Conservation (phyloP, 2,888 invertebrate genomes). For the Acanthoscelides obtectus region DNA sequence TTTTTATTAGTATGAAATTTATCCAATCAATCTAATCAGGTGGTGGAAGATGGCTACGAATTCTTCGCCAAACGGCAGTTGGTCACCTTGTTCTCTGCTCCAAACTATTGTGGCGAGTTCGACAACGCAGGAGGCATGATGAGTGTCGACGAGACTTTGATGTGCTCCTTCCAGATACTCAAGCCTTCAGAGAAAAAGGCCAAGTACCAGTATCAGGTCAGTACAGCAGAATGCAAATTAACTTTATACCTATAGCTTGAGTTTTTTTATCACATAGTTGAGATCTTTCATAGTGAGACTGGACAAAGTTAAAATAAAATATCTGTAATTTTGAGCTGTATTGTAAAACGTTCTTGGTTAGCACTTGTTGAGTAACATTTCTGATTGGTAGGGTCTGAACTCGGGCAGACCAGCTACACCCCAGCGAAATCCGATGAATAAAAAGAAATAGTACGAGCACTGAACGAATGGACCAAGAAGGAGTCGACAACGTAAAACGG, state of each 20-base stretch:
- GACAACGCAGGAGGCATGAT: slow-evolving; percentile 99
- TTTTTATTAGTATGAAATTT: too few relatives aligned
- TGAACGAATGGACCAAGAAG: slow-evolving; percentile 7
- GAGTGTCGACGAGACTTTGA: slow-evolving; percentile 97
- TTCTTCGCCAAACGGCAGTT: slow-evolving; percentile 98
- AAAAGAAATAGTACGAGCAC: slow-evolving; percentile 56
- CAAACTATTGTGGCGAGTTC: slow-evolving; percentile 97
- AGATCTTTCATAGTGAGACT: too few relatives aligned
- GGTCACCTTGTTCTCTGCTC: slow-evolving; percentile 97
- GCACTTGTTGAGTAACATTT: too few relatives aligned
- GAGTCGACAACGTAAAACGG: neutral
- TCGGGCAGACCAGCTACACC: slow-evolving; percentile 82
- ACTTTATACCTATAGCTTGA: too few relatives aligned
- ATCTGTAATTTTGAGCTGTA: too few relatives aligned
- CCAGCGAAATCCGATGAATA: slow-evolving; percentile 64
- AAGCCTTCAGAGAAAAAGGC: slow-evolving; percentile 99
- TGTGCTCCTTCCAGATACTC: slow-evolving; percentile 99
- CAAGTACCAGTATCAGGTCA: slow-evolving; percentile 86
- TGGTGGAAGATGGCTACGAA: slow-evolving; percentile 98
- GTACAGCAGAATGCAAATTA: too few relatives aligned
- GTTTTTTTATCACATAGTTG: too few relatives aligned
- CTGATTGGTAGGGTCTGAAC: slow-evolving; percentile 58
- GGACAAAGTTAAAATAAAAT: too few relatives aligned
- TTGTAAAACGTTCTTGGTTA: too few relatives aligned
- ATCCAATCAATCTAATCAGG: slow-evolving; percentile 35